Conservation (phyloP, 2,888 invertebrate genomes). For the Sarcophaga carnaria region DNA sequence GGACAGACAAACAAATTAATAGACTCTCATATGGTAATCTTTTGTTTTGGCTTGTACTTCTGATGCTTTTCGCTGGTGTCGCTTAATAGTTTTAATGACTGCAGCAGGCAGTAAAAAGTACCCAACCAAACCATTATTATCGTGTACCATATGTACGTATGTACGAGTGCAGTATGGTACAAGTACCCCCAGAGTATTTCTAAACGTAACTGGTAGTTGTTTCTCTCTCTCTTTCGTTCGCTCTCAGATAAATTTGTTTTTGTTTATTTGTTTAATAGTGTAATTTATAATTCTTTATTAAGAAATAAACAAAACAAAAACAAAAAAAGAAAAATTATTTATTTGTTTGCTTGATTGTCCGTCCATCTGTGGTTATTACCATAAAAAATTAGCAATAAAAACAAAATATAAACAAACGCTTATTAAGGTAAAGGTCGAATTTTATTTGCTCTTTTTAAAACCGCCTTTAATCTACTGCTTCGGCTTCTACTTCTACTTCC, state of each 20-base stretch:
- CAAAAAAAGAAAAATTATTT: conserved; percentile 21
- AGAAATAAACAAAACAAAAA: conserved; percentile 13
- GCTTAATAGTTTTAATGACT: conserved; percentile 40
- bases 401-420: not conserved
- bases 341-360: not conserved
- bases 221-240: not conserved
- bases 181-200: no score
- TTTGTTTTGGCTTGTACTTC: conserved; percentile 25
- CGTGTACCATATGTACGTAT: no score
- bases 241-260: not conserved
- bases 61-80: conserved; percentile 43
- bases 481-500: not conserved
- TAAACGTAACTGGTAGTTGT: not conserved
- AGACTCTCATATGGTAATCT: conserved; percentile 48
- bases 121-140: no score
- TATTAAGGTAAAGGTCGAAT: conserved; percentile 50
- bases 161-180: no score
- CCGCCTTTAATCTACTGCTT: not conserved
- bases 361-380: conserved; percentile 13
- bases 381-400: conserved; percentile 31
- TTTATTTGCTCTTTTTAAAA: conserved; percentile 32
- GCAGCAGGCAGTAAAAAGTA: conserved; percentile 17
- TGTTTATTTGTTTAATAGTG: conserved; percentile 17
- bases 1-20: not conserved
- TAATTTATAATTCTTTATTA: conserved; percentile 44